Evolutionary conservation across 2,888 invertebrate genomes (phyloP).

Genomic region (Allolobophora icterica): DNA sequence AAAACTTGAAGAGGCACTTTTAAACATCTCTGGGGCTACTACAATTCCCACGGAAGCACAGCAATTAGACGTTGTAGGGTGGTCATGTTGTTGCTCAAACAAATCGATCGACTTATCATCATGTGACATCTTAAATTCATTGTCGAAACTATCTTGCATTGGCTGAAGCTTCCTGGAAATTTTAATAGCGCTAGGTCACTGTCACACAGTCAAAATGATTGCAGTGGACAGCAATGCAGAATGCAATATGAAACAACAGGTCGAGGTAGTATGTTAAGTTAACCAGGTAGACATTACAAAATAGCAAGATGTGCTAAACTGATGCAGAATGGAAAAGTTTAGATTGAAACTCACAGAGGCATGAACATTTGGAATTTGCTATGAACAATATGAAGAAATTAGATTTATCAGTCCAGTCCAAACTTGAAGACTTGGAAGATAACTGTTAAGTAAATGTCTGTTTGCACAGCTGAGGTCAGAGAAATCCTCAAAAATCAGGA

Average conservation of each 20-base stretch:
- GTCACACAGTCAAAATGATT: not conserved
- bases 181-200: not conserved
- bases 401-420: not conserved
- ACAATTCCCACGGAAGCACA: not conserved
- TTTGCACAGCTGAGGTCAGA: not conserved
- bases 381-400: not conserved
- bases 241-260: not conserved
- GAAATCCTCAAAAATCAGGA: not conserved
- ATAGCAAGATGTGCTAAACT: too few relatives aligned
- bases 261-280: too few relatives aligned
- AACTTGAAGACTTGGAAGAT: not conserved
- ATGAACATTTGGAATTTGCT: not conserved
- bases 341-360: not conserved
- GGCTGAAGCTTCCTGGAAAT: conserved; percentile 10
- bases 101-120: not conserved
- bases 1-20: conserved; percentile 2
- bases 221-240: not conserved
- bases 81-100: not conserved
- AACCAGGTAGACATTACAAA: not conserved
- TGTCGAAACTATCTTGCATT: not conserved
- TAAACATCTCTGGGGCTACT: not conserved
- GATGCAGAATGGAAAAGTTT: too few relatives aligned
- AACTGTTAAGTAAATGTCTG: not conserved
- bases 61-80: not conserved
- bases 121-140: not conserved